Base-by-base conservation (phyloP, 2,113 vertebrate genomes). In the Microcebus ravelobensis region DNA sequence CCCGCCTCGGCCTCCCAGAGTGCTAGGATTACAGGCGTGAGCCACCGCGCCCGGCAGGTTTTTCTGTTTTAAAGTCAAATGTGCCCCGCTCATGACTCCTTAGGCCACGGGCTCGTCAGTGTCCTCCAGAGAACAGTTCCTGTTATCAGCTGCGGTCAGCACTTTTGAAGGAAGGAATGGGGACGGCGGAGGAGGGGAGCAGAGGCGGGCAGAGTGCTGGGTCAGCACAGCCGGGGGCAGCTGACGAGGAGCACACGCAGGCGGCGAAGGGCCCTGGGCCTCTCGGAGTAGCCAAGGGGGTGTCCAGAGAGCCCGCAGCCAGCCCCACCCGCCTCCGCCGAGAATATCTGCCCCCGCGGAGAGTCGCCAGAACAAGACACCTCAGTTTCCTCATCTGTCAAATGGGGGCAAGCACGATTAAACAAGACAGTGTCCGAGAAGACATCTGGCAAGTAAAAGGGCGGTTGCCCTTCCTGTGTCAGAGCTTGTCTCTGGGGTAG, bases 161-260 rank as follows among this genome's bases (percentile, higher is more conserved):
- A 81, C 34, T 97, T 97, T 71, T 83, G 70, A 36, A 93, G 90
- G 86, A n/a, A 77, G 39, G 83, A 29, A 45, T 21, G 48, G 85
- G 96, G 93, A 96, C 83, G 95, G 18, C 88, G 83, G 96, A 89
- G 93, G 91, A 27, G 82, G 96, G 2, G 6, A 29, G 87, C 94
- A 68, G 97, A 95, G 97, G 96, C 20, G 57, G 95, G 52, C 1
- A 6, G 67, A 93, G 52, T 0, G 79, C 92, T 73, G 91, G 36
- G 0, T 97, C 96, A 96, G 96, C 97, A 90, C 79, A 39, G 91
- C 36, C 4, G 1, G 67, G 67, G 48, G 2, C 82, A 96, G 79
- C 95, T 83, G 86, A 36, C 0, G 6, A 48, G 65, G 45, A 61
- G 8, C 6, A 8, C 25, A 6, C 0, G 6, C 12, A 5, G 14